Conservation (phyloP, 2,888 invertebrate species). For the Tinea pellionella region DNA sequence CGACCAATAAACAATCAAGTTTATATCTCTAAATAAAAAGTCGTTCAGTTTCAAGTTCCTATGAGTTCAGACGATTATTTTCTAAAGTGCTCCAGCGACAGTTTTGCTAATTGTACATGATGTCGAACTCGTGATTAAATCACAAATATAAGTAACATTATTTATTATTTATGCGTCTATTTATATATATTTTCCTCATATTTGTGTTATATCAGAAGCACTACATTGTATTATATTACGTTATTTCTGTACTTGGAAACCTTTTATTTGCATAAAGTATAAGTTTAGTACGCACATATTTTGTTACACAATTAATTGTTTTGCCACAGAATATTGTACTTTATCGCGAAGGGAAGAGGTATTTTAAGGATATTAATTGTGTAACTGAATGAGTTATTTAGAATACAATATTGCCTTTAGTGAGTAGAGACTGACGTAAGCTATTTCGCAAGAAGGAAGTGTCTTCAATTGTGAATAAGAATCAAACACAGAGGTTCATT, state of each 20-base stretch:
- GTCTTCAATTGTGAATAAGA: constrained; percentile 38
- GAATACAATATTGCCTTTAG: constrained; percentile 11
- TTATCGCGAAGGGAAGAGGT: not conserved
- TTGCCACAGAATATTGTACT: not conserved
- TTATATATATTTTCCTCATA: not conserved
- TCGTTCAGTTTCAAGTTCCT: no score
- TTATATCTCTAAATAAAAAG: no score
- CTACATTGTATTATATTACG: not conserved
- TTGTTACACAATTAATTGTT: not conserved
- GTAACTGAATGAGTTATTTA: not conserved
- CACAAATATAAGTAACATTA: no score
- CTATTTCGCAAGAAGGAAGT: constrained; percentile 46
- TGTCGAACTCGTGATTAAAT: no score
- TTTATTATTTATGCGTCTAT: no score
- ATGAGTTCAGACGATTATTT: no score
- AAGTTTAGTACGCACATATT: not conserved
- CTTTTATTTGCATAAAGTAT: not conserved
- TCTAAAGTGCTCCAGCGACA: no score
- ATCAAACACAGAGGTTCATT: not conserved
- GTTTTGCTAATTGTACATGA: no score
- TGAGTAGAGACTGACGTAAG: constrained; percentile 35
- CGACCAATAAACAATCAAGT: no score
- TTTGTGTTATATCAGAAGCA: not conserved
- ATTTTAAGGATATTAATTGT: not conserved
- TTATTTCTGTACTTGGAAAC: not conserved